Evolutionary conservation across 2,888 invertebrate genomes (phyloP).

Genomic region (Eledona agricola): DNA sequence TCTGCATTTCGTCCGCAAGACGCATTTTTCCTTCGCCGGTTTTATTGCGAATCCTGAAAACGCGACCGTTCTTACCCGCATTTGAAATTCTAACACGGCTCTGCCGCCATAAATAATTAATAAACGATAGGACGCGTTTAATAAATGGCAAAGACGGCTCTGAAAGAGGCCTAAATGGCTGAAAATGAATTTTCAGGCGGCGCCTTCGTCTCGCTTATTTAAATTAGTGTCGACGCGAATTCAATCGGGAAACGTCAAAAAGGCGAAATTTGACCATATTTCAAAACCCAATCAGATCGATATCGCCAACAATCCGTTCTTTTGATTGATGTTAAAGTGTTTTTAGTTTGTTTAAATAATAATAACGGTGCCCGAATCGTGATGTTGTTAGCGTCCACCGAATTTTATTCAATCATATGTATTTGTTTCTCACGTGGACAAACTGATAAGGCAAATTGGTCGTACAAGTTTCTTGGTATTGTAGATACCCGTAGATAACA

Average conservation of each 20-base stretch:
- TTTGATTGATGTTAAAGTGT: constrained; percentile 2
- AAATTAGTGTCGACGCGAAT: constrained; percentile 5
- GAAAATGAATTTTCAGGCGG: constrained; percentile 7
- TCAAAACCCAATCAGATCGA: constrained; percentile 3
- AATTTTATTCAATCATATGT: no score
- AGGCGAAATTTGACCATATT: constrained; percentile 3
- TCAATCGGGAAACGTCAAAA: constrained; percentile 5
- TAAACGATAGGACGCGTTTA: constrained; percentile 9
- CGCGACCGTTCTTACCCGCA: constrained; percentile 1
- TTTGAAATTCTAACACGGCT: constrained; percentile 8
- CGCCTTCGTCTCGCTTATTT: constrained; percentile 8
- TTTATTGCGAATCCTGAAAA: no score
- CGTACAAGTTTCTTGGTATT: no score
- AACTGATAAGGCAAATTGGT: no score
- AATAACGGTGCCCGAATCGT: not conserved
- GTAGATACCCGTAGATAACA: not conserved
- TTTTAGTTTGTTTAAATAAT: no score
- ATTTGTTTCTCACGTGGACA: no score
- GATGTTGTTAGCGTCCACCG: no score
- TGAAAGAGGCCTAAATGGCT: constrained; percentile 4
- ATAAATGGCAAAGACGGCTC: constrained; percentile 8
- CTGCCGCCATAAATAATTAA: constrained; percentile 18
- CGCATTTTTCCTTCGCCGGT: no score
- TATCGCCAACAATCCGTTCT: constrained; percentile 15
- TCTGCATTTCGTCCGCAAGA: no score